These are phyloP conservation scores for Clepsis dumicolana DNA, from an alignment of 2,888 invertebrate genomes.

Conservation along the genomic window DNA sequence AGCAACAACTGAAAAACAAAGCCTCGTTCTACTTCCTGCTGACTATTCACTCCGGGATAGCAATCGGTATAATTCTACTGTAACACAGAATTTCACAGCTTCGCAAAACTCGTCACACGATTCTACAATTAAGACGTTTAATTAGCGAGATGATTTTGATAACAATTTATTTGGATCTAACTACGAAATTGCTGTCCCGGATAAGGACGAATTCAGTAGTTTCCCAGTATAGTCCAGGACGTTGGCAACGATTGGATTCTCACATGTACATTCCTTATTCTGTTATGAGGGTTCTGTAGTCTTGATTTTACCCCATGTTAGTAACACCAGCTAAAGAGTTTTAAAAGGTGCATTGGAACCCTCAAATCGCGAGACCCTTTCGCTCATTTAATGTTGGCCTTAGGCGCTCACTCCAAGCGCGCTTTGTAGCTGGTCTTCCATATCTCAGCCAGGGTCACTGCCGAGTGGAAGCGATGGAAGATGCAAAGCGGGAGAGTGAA, in stretches of 20 bases:
- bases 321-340: constrained; percentile 12
- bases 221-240: constrained; percentile 59
- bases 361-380: constrained; percentile 37
- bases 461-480: constrained; percentile 98
- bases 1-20: constrained; percentile 20
- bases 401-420: constrained; percentile 90
- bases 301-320: constrained; percentile 6
- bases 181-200: constrained; percentile 80
- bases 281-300: constrained; percentile 30
- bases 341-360: constrained; percentile 16
- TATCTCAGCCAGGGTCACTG: constrained; percentile 97
- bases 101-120: constrained; percentile 69
- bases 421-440: constrained; percentile 98
- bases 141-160: constrained; percentile 71
- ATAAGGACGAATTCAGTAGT: constrained; percentile 76
- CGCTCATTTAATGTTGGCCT: constrained; percentile 15
- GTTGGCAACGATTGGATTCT: constrained; percentile 48
- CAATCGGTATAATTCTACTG: constrained; percentile 57
- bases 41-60: constrained; percentile 65
- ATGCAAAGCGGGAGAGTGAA: constrained; percentile 97
- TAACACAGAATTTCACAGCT: constrained; percentile 55
- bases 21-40: constrained; percentile 49
- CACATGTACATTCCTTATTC: constrained; percentile 35
- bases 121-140: constrained; percentile 66
- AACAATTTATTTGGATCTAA: constrained; percentile 71